These are phyloP conservation scores for Ametastegia equiseti DNA, from an alignment of 2,888 invertebrate genomes.

Conservation along the genomic window DNA sequence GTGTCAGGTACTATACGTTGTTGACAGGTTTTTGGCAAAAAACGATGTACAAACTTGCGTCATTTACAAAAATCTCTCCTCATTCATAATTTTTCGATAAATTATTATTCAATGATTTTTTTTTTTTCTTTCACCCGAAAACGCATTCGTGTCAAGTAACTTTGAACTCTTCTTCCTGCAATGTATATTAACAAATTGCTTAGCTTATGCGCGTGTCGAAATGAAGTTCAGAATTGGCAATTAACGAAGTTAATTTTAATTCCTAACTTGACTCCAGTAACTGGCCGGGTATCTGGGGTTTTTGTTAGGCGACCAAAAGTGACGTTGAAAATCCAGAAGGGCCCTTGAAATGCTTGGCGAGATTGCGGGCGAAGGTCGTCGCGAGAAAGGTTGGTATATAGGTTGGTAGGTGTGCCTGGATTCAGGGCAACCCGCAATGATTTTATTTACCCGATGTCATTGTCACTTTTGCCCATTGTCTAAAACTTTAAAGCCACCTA, in stretches of 20 bases:
- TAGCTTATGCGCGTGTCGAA: not conserved
- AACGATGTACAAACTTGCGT: not conserved
- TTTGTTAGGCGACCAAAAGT: conserved; percentile 5
- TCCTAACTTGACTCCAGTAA: not conserved
- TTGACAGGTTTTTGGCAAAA: not conserved
- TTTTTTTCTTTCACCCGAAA: no score
- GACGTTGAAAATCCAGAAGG: conserved; percentile 20
- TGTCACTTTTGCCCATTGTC: conserved; percentile 23
- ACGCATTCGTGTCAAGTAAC: no score
- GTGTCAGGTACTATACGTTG: not conserved
- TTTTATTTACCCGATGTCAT: conserved; percentile 23
- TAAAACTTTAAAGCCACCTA: not conserved
- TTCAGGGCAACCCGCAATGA: conserved; percentile 2
- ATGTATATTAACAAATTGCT: no score
- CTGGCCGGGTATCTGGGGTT: not conserved
- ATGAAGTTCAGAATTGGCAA: not conserved
- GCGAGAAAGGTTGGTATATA: no score
- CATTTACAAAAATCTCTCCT: not conserved
- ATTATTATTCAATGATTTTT: not conserved
- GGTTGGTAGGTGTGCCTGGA: not conserved
- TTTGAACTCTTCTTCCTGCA: no score
- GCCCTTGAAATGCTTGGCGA: not conserved
- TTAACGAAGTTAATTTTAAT: not conserved
- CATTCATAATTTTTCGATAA: no score
- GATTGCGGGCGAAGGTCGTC: not conserved